Conservation (phyloP, 2,797 vertebrate species). For the Crenuchus spilurus region DNA sequence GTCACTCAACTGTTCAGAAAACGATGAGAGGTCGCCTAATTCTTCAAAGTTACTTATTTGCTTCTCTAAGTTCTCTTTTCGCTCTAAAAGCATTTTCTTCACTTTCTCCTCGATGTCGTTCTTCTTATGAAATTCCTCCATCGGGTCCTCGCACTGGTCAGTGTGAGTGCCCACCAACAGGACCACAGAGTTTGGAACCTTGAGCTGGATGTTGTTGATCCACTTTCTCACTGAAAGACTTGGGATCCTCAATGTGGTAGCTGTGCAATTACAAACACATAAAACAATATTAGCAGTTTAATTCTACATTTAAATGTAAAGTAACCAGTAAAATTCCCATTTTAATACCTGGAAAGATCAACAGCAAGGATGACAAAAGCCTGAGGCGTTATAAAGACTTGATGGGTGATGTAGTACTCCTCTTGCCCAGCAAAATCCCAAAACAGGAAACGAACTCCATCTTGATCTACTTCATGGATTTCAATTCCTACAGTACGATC, state of each 20-base stretch:
- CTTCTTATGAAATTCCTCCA: slow-evolving; percentile 71
- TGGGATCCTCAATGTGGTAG: slow-evolving; percentile 54
- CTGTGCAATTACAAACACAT: slow-evolving; percentile 53
- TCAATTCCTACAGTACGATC: slow-evolving; percentile 76
- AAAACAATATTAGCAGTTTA: too few relatives aligned
- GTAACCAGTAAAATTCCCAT: too few relatives aligned
- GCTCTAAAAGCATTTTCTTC: slow-evolving; percentile 61
- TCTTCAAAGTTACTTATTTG: slow-evolving; percentile 69
- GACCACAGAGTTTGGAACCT: slow-evolving; percentile 76
- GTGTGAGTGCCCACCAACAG: slow-evolving; percentile 76
- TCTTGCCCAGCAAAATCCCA: slow-evolving; percentile 84
- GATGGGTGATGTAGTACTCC: slow-evolving; percentile 81
- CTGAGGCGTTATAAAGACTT: slow-evolving; percentile 79
- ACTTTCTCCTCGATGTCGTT: slow-evolving; percentile 68
- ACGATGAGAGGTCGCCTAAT: slow-evolving; percentile 61
- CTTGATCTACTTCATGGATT: slow-evolving; percentile 68
- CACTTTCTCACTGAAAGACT: slow-evolving; percentile 71
- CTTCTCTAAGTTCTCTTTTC: slow-evolving; percentile 63
- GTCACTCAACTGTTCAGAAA: slow-evolving; percentile 69
- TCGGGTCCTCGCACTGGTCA: slow-evolving; percentile 67
- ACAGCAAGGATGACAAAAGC: slow-evolving; percentile 76
- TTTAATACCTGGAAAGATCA: slow-evolving; percentile 71
- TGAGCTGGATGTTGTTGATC: slow-evolving; percentile 78
- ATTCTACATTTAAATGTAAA: too few relatives aligned
- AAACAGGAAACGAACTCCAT: slow-evolving; percentile 75